Percentiles rank a stretch among this genome's conserved stretches.
Evolutionary conservation across 1,140 invertebrate genomes (phyloP).

Genomic region (Catajapyx aquilonaris): DNA sequence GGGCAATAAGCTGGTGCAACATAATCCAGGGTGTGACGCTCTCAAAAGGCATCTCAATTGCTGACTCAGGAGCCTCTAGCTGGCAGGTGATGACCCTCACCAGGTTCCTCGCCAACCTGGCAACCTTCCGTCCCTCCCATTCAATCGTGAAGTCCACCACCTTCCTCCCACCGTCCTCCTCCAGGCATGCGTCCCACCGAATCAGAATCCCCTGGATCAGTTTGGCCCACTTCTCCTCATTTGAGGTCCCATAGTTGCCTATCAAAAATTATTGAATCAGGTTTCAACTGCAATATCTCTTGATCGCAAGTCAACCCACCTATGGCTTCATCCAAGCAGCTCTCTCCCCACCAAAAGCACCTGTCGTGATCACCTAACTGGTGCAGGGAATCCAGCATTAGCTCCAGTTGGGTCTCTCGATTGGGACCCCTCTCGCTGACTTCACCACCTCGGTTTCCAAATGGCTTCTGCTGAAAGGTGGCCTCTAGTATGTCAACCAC

Average conservation of each 20-base stretch:
- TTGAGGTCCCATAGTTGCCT: constrained; percentile 7
- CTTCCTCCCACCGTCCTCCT: constrained; percentile 25
- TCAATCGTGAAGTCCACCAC: constrained; percentile 12
- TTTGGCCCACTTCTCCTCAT: background rate
- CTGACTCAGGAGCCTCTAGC: constrained; percentile 34
- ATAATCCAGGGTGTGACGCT: constrained; percentile 62
- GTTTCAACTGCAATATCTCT: no score
- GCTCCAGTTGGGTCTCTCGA: constrained; percentile 29
- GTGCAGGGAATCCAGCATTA: constrained; percentile 53
- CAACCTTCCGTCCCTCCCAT: constrained; percentile 26
- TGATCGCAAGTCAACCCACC: no score
- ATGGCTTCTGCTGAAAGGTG: constrained; percentile 31
- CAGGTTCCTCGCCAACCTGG: constrained; percentile 50
- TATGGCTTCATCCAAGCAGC: no score
- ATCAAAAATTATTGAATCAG: no score
- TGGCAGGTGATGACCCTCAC: constrained; percentile 47
- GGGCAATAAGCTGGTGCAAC: constrained; percentile 50
- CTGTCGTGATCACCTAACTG: constrained; percentile 26
- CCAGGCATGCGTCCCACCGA: constrained; percentile 28
- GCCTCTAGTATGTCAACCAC: constrained; percentile 38
- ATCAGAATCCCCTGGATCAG: constrained; percentile 14
- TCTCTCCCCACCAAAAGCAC: no score
- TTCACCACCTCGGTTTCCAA: constrained; percentile 17
- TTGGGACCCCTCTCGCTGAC: constrained; percentile 18
- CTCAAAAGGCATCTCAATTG: constrained; percentile 41